These are phyloP conservation scores for Drosophila bipectinata DNA, from an alignment of 1,140 invertebrate genomes.

Conservation along the genomic window DNA sequence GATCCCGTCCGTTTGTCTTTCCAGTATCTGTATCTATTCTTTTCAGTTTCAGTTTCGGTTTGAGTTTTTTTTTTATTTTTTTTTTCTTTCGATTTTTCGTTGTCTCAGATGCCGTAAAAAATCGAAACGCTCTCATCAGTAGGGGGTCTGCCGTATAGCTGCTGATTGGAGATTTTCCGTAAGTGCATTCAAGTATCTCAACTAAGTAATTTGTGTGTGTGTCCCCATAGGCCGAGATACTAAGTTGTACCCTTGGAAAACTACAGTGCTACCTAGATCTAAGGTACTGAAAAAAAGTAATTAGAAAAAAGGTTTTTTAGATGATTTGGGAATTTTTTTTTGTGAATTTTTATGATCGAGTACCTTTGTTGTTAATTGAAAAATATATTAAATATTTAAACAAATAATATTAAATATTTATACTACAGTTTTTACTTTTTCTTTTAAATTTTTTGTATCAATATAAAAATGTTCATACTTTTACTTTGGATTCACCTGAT, in stretches of 20 bases:
- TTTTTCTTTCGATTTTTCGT: neutral
- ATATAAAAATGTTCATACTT: neutral
- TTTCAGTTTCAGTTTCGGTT: slow-evolving; percentile 3
- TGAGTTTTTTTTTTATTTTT: slow-evolving; percentile 1
- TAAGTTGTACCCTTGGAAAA: slow-evolving; percentile 47
- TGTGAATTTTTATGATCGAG: too few species aligned
- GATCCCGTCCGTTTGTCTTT: slow-evolving; percentile 10
- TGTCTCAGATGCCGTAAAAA: slow-evolving; percentile 17
- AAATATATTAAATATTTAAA: too few species aligned
- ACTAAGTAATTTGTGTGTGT: slow-evolving; percentile 34
- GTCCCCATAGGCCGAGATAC: slow-evolving; percentile 32
- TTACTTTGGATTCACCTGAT: too few species aligned
- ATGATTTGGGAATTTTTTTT: too few species aligned
- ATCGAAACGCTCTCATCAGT: slow-evolving; percentile 64
- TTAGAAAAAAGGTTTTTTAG: too few species aligned
- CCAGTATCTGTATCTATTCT: slow-evolving; percentile 12
- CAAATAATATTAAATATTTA: too few species aligned
- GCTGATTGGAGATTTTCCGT: slow-evolving; percentile 74
- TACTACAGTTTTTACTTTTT: too few species aligned
- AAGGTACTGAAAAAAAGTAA: too few species aligned
- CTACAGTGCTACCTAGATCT: slow-evolving; percentile 12
- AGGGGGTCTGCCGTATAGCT: slow-evolving; percentile 58
- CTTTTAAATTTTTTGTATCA: too few species aligned
- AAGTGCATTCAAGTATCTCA: slow-evolving; percentile 73
- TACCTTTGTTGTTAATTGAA: too few species aligned